These are phyloP conservation scores for Eretmochelys imbricata DNA, from an alignment of 2,113 vertebrate species.

Conservation along the genomic window DNA sequence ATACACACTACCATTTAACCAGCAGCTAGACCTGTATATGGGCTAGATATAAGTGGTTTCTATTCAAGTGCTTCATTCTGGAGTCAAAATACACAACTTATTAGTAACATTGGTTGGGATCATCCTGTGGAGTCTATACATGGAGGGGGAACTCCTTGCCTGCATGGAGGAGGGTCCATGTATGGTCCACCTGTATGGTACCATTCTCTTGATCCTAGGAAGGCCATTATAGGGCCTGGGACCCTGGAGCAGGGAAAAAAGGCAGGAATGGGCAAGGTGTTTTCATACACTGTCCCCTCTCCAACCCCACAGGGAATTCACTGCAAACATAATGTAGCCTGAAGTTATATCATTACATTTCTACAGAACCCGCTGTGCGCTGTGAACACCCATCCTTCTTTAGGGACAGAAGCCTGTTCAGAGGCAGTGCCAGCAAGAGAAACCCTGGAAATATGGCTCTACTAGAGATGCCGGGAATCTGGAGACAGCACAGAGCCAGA, in stretches of 20 bases:
- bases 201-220: not conserved
- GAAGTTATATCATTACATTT: not conserved
- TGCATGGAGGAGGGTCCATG: not conserved
- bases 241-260: not conserved
- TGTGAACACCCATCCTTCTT: not conserved
- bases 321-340: not conserved
- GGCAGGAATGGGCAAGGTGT: not conserved
- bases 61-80: not conserved
- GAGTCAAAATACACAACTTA: not conserved
- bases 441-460: no score
- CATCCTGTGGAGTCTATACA: not conserved
- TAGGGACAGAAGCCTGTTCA: not conserved
- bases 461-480: no score
- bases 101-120: not conserved
- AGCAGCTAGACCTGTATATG: not conserved
- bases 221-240: not conserved
- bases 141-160: not conserved
- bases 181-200: not conserved
- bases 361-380: not conserved
- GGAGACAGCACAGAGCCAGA: not conserved
- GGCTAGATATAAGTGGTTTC: not conserved
- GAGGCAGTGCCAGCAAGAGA: not conserved
- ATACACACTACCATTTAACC: not conserved
- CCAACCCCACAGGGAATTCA: not conserved
- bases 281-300: not conserved